These are phyloP conservation scores for Pavo muticus DNA, from an alignment of 2,113 vertebrate species.

Conservation along the genomic window DNA sequence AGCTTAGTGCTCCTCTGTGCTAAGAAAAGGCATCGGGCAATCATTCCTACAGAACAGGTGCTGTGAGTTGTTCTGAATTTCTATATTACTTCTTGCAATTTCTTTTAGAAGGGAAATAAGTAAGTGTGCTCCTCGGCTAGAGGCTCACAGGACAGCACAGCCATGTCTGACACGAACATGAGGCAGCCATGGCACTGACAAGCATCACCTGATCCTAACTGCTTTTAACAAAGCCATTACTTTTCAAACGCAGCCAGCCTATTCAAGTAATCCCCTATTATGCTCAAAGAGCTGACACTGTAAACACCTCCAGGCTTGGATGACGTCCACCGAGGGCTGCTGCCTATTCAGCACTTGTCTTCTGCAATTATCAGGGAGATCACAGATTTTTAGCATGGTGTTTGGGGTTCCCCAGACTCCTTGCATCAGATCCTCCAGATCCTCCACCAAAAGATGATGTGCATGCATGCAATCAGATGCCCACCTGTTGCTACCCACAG, in stretches of 20 bases:
- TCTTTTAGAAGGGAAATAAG: not conserved
- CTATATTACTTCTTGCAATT: not conserved
- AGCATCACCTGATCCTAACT: slow-evolving; percentile 23
- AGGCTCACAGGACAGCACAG: not conserved
- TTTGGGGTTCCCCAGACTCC: not conserved
- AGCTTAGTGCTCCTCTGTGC: not conserved
- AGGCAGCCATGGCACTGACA: rapidly evolving
- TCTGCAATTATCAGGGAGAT: not conserved
- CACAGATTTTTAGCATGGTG: not conserved
- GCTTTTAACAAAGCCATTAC: slow-evolving; percentile 49
- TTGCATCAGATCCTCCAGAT: not conserved
- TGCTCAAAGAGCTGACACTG: not conserved
- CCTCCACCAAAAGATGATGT: not conserved
- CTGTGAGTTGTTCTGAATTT: not conserved
- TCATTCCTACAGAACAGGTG: not conserved
- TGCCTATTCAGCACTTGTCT: not conserved
- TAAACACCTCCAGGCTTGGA: slow-evolving; percentile 7
- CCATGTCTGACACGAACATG: rapidly evolving
- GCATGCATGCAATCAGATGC: rapidly evolving
- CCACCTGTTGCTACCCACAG: not conserved
- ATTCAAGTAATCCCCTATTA: slow-evolving; percentile 43
- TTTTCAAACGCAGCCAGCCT: slow-evolving; percentile 13
- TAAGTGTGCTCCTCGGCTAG: not conserved
- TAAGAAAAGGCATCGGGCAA: not conserved
- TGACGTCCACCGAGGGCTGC: not conserved